Evolutionary conservation across 2,113 vertebrate species (phyloP).

Genomic region (Todiramphus chloris): DNA sequence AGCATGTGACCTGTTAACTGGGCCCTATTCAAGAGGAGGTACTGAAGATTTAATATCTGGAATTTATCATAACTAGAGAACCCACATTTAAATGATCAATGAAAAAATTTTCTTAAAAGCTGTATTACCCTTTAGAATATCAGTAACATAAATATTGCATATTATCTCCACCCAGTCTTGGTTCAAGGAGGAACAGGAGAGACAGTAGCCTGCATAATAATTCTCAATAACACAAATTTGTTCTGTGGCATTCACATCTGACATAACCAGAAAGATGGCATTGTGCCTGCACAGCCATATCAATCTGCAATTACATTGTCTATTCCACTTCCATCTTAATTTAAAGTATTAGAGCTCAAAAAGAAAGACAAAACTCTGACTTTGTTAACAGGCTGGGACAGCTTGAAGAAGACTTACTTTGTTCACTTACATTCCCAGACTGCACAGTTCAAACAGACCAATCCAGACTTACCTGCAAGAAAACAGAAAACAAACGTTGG

Average conservation of each 20-base stretch:
- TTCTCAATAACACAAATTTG: background rate
- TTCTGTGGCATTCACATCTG: background rate
- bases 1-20: background rate
- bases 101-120: background rate
- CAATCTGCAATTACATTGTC: background rate
- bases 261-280: background rate
- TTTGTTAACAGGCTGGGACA: conserved; percentile 52
- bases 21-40: background rate
- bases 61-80: background rate
- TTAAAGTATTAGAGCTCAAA: background rate
- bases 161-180: background rate
- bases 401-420: conserved; percentile 71
- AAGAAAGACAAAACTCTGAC: conserved; percentile 5
- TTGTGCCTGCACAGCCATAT: background rate
- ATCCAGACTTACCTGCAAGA: conserved; percentile 76
- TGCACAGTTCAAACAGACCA: conserved; percentile 41
- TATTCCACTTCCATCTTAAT: background rate
- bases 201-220: background rate
- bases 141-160: background rate
- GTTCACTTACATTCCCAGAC: conserved; percentile 32
- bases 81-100: background rate
- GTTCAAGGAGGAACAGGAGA: background rate
- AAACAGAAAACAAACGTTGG: conserved; percentile 46
- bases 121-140: background rate
- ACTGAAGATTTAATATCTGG: background rate